A percentile compares a stretch with the other conserved stretches of the same genome.
These are phyloP conservation scores for Lysandra coridon DNA, from an alignment of 2,888 invertebrate species.

Conservation along the genomic window DNA sequence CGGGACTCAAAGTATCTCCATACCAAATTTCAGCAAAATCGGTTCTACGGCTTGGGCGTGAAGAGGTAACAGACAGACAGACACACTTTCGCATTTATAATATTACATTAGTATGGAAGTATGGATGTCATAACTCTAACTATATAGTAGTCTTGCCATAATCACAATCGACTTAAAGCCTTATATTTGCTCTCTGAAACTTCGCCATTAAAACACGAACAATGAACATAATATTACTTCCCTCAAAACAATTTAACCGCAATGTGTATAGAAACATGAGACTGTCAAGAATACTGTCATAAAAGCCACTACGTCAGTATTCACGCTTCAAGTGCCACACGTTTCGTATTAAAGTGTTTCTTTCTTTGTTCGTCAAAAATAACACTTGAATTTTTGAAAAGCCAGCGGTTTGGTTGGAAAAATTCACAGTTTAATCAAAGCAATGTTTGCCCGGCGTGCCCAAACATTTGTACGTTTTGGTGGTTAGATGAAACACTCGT, in stretches of 20 bases:
- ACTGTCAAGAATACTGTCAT: slow-evolving; percentile 12
- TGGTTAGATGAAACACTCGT: slow-evolving; percentile 21
- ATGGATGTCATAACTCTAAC: no score
- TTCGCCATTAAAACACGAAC: background rate
- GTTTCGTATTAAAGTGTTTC: slow-evolving; percentile 18
- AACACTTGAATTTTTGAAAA: slow-evolving; percentile 27
- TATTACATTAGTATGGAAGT: no score
- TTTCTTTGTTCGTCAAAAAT: slow-evolving; percentile 20
- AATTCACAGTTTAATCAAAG: slow-evolving; percentile 28
- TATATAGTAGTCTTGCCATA: background rate
- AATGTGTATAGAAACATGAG: background rate
- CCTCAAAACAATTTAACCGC: slow-evolving; percentile 8
- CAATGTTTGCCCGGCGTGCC: slow-evolving; percentile 21
- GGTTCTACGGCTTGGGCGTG: no score
- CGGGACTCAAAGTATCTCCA: no score
- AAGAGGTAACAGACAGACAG: no score
- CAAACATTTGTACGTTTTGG: slow-evolving; percentile 26
- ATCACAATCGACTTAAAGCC: background rate
- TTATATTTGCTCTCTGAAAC: background rate
- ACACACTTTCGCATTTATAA: no score
- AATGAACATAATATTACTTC: background rate
- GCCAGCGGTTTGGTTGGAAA: background rate
- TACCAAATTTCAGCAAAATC: no score
- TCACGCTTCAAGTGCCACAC: slow-evolving; percentile 14
- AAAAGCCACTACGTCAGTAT: slow-evolving; percentile 9